Base-by-base conservation (phyloP, 2,888 invertebrate species). In the Tanytarsus gracilentus region DNA sequence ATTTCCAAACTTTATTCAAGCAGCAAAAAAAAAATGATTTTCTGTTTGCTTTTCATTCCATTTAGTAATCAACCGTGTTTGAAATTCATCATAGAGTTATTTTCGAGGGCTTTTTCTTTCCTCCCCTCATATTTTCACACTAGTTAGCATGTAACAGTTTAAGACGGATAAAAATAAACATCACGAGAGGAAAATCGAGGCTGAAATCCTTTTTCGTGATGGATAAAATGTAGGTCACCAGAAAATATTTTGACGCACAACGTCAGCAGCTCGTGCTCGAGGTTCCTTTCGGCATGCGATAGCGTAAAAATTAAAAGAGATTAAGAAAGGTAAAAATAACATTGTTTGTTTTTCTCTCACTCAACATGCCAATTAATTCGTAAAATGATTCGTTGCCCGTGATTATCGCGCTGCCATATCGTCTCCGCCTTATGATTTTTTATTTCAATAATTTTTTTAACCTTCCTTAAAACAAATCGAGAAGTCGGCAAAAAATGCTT, bases 161-260 rank as follows among this genome's bases (percentile, higher is more conserved):
- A n/a, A 44, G 44, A 44, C 18, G 44, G 44, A 44, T 18, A 8
- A 21, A n/a, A n/a, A n/a, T n/a, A n/a, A n/a, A n/a, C n/a, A n/a
- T n/a, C n/a, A n/a, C n/a, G n/a, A n/a, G n/a, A n/a, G n/a, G n/a
- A n/a, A n/a, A n/a, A n/a, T n/a, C n/a, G n/a, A 18, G 40, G 6
- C 33, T 33, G 6, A 16, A 18, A 44, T 40, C 16, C 18, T 9
- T 44, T 44, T 44, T 44, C 44, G 44, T 49, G 26, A 49, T 49
- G 26, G 49, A 49, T 49, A 27, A 49, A 49, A 49, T 27, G 49
- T 49, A 27, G 49, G 49, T 49, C 49, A 49, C 14, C 49, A 49
- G 26, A 49, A 26, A n/a, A 25, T 49, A 49, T 49, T 49, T 49
- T 49, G 49, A 49, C 49, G 21, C 25, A 26, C 9, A 4, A 49